Percentiles rank a stretch among this genome's conserved stretches.
Conservation (phyloP, 2,113 vertebrate genomes). For the Columba livia region DNA sequence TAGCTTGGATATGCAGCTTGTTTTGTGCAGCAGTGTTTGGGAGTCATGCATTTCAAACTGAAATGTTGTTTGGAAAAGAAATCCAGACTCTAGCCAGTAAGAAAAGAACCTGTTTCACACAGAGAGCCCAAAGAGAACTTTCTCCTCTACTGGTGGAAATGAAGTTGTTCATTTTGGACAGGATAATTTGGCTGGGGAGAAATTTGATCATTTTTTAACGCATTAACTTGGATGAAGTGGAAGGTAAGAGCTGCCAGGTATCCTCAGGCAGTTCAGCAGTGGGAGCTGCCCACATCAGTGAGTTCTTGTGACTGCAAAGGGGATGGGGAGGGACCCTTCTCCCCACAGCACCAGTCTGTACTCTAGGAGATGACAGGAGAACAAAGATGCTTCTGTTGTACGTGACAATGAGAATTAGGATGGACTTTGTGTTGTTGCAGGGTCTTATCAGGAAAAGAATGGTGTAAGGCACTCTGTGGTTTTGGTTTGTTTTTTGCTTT, state of each 20-base stretch:
- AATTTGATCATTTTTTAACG: not conserved
- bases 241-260: not conserved
- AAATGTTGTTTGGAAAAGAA: not conserved
- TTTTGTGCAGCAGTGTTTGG: not conserved
- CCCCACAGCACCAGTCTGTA: not conserved
- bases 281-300: not conserved
- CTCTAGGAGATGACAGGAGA: not conserved
- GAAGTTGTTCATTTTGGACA: not conserved
- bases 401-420: not conserved
- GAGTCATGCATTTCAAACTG: not conserved
- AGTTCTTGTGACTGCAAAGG: not conserved
- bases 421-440: not conserved
- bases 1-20: not conserved
- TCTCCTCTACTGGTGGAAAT: not conserved
- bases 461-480: not conserved
- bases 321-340: not conserved
- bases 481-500: not conserved
- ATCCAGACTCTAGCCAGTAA: not conserved
- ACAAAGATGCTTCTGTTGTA: not conserved
- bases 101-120: not conserved
- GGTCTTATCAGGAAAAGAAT: not conserved
- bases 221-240: not conserved
- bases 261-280: not conserved
- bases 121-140: constrained; percentile 6
- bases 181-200: not conserved